Evolutionary conservation across 2,888 invertebrate species (phyloP).

Genomic region (Phengaris arion): DNA sequence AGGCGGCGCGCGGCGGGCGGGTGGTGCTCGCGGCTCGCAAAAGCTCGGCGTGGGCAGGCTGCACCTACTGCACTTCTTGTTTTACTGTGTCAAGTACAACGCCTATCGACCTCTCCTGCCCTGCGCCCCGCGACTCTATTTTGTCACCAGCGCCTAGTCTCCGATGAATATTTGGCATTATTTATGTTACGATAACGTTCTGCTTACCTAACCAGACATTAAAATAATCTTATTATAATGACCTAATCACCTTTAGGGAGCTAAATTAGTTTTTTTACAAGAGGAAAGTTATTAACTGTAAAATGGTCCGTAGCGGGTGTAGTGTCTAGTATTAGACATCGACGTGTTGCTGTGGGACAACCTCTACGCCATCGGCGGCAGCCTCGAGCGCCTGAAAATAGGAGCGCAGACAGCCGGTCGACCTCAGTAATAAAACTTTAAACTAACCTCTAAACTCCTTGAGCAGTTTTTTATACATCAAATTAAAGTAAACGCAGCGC

Average conservation of each 20-base stretch:
- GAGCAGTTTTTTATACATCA: constrained; percentile 32
- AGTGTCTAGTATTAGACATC: constrained; percentile 11
- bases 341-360: not conserved
- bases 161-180: constrained; percentile 29
- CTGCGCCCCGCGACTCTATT: constrained; percentile 45
- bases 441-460: constrained; percentile 17
- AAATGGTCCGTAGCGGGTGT: not conserved
- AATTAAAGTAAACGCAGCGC: not conserved
- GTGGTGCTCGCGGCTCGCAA: constrained; percentile 60
- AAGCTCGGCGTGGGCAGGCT: constrained; percentile 75
- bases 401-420: constrained; percentile 24
- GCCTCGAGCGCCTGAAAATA: constrained; percentile 27
- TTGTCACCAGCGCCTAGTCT: constrained; percentile 45
- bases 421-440: constrained; percentile 20
- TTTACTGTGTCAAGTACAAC: constrained; percentile 80
- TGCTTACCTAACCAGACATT: not conserved
- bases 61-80: constrained; percentile 79
- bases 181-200: not conserved
- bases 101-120: constrained; percentile 65
- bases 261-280: no score
- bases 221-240: not conserved
- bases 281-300: not conserved
- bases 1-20: constrained; percentile 45
- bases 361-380: not conserved
- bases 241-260: no score